phyloP scores from a whole-genome alignment of 2,797 vertebrate species.

The Ctenosaura bakeri region DNA sequence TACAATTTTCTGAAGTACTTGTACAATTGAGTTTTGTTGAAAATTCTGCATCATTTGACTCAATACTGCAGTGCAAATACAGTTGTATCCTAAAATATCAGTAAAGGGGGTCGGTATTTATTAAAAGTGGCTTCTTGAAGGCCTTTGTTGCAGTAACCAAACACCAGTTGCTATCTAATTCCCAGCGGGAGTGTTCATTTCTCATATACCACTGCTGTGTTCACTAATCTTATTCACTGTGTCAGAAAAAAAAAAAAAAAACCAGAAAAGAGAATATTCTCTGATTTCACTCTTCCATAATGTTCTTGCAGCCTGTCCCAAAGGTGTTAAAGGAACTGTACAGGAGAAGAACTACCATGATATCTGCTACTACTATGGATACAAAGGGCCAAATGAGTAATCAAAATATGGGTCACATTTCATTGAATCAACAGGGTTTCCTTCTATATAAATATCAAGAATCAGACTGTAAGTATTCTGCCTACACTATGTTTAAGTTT shows the following conservation, averaged over 20 bases:
- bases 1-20: conserved; percentile 36
- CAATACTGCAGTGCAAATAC: conserved; percentile 51
- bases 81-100: conserved; percentile 56
- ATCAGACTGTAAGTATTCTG: background rate
- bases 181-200: conserved; percentile 58
- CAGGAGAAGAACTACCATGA: background rate
- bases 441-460: background rate
- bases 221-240: conserved; percentile 38
- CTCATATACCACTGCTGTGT: conserved; percentile 46
- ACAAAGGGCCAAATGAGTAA: background rate
- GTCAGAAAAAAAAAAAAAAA: conserved; percentile 54
- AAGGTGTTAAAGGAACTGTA: background rate
- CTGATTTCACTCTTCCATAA: conserved; percentile 44
- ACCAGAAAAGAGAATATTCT: conserved; percentile 40
- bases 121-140: conserved; percentile 45
- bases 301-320: conserved; percentile 1
- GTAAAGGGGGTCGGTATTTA: conserved; percentile 67
- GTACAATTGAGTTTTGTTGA: background rate
- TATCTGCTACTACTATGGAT: background rate
- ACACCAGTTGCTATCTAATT: conserved; percentile 51
- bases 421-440: background rate
- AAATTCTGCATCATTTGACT: conserved; percentile 44
- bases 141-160: conserved; percentile 61
- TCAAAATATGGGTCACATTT: background rate
- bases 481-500: background rate